Percentiles rank a stretch among this genome's conserved stretches.
phyloP scores from a whole-genome alignment of 2,888 invertebrate species.

The Ischnus inquisitorius region DNA sequence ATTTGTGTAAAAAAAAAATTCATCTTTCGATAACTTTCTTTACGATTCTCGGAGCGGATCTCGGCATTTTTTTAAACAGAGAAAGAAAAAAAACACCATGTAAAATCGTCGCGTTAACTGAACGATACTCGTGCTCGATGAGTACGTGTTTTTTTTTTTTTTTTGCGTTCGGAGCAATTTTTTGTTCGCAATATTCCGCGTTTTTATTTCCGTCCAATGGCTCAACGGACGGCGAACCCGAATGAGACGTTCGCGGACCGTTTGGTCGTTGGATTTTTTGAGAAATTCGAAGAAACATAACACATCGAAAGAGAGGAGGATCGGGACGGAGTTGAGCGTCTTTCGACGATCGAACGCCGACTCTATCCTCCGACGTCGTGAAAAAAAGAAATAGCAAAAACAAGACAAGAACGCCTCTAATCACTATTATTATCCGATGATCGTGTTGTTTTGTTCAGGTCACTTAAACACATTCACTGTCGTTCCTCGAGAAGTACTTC shows the following conservation, averaged over 20 bases:
- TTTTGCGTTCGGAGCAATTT: neutral
- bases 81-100: slow-evolving; percentile 34
- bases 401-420: slow-evolving; percentile 57
- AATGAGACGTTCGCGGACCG: neutral
- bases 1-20: slow-evolving; percentile 17
- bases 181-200: neutral
- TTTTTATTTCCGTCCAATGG: neutral
- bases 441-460: slow-evolving; percentile 86
- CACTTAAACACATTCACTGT: slow-evolving; percentile 85
- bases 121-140: slow-evolving; percentile 69
- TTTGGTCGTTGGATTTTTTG: slow-evolving; percentile 6
- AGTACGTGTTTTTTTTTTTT: slow-evolving; percentile 56
- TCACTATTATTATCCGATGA: slow-evolving; percentile 77
- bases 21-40: slow-evolving; percentile 35
- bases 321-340: neutral
- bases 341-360: slow-evolving; percentile 14
- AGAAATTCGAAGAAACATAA: slow-evolving; percentile 13
- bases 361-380: slow-evolving; percentile 10
- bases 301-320: neutral
- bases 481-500: slow-evolving; percentile 85
- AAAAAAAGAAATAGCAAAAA: slow-evolving; percentile 34
- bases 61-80: slow-evolving; percentile 30
- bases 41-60: slow-evolving; percentile 39
- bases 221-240: neutral
- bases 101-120: slow-evolving; percentile 58